phyloP scores from a whole-genome alignment of 2,113 vertebrate species.

The Saiga tatarica region DNA sequence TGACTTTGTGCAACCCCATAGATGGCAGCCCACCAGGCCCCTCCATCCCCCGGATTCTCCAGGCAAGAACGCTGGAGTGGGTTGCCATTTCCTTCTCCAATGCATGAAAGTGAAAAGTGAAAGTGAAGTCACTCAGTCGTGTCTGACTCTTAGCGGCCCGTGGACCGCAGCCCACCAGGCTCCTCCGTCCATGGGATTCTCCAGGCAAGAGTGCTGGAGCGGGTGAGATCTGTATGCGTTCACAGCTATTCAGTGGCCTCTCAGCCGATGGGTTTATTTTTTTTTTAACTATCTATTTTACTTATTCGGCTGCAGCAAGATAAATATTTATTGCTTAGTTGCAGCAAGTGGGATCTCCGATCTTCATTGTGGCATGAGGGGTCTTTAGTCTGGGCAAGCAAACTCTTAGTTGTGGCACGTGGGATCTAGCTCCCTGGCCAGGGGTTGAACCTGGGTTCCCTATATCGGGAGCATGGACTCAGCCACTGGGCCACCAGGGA shows the following conservation, averaged over 20 bases:
- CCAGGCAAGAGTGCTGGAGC: not conserved
- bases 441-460: not conserved
- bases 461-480: not conserved
- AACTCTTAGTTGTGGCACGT: not conserved
- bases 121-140: not conserved
- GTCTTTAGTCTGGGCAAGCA: not conserved
- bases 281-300: not conserved
- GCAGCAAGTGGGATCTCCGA: not conserved
- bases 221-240: not conserved
- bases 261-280: not conserved
- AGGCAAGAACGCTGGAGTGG: not conserved
- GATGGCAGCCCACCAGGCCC: not conserved
- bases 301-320: not conserved
- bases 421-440: not conserved
- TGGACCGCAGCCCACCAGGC: not conserved
- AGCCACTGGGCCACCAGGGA: not conserved
- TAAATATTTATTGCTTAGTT: not conserved
- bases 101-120: not conserved
- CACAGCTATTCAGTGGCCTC: not conserved
- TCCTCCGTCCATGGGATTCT: rapidly evolving
- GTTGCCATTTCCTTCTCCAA: not conserved
- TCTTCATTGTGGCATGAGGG: not conserved
- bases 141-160: not conserved
- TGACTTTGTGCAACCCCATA: not conserved
- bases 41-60: rapidly evolving